These are phyloP conservation scores for Mohoua ochrocephala DNA, from an alignment of 2,113 vertebrate genomes.

Conservation along the genomic window DNA sequence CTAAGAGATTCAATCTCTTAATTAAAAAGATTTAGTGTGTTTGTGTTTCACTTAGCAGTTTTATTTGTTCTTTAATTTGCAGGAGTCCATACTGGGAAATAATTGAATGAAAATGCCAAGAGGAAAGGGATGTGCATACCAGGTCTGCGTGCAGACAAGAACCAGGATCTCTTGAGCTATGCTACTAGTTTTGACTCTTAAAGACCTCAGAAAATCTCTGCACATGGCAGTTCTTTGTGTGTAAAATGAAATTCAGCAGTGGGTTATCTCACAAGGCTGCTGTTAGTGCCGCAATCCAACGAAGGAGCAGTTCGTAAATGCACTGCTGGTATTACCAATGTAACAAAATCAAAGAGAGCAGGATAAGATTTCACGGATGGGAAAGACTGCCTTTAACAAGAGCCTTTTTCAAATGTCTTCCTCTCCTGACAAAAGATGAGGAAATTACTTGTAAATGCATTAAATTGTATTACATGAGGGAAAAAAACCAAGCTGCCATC, in stretches of 20 bases:
- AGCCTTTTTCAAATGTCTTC: conserved; percentile 17
- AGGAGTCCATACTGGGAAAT: not conserved
- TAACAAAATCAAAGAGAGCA: conserved; percentile 30
- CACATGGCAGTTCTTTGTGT: not conserved
- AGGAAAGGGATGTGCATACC: not conserved
- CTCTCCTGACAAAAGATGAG: conserved; percentile 30
- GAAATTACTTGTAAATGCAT: conserved; percentile 20
- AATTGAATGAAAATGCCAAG: not conserved
- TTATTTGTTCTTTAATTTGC: conserved; percentile 39
- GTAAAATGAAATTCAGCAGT: not conserved
- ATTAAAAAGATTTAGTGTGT: conserved; percentile 23
- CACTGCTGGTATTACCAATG: not conserved
- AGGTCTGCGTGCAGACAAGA: not conserved
- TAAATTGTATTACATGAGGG: not conserved
- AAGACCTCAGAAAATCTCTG: not conserved
- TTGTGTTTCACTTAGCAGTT: not conserved
- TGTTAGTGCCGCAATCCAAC: not conserved
- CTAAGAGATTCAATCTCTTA: conserved; percentile 28
- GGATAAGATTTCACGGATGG: conserved; percentile 38
- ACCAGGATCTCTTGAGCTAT: not conserved
- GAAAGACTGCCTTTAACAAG: conserved; percentile 20
- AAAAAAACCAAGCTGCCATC: not conserved
- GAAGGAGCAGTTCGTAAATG: not conserved
- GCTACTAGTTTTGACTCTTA: not conserved
- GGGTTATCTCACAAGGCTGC: not conserved